Evolutionary conservation across 2,888 invertebrate genomes (phyloP), one percentile per base, ranked within the genome.

Genomic region (Volucella inflata): DNA sequence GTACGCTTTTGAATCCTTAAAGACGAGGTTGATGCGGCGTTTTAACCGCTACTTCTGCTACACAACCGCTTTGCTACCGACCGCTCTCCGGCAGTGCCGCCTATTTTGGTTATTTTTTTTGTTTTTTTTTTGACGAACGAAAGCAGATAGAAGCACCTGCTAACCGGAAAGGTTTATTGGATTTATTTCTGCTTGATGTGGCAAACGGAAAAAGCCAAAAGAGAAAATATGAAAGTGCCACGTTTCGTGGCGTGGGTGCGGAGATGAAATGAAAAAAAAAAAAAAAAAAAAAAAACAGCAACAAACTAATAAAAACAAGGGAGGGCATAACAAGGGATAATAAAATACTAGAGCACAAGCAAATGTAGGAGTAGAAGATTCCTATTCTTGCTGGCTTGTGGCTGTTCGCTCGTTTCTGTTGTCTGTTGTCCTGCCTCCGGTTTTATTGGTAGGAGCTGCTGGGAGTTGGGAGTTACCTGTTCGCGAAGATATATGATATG

Each of bases 151-250:
- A 81, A 85, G 85, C 85, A 85, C 85, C 85, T 85, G 81, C 81
- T 85, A 81, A 81, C 85, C 85, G 60, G 67, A 85, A 85, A 85
- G 81, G 85, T 85, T 85, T 85, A 85, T 85, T 85, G 71, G 85
- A 85, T 85, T 85, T 81, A 81, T 85, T 77, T 60, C 75, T 46
- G 70, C 68, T 44, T 75, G 51, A 57, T 55, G 68, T 67, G n/a
- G 50, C 17, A 53, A 17, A 48, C 40, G 16, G 60, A 55, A 67
- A n/a, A 53, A 64, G 8, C 36, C 6, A 30, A 14, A 38, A 12
- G 10, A 40, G 10, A 57, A 14, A 14, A 51, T 10, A 44, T 8
- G 21, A 30, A 60, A n/a, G 38, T 44, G 12, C 62, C 44, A 51
- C 30, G 30, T 30, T 30, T 30, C 4, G 30, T 6, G 30, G 53